These are phyloP conservation scores for Balaeniceps rex DNA, from an alignment of 2,113 vertebrate genomes.

Conservation along the genomic window DNA sequence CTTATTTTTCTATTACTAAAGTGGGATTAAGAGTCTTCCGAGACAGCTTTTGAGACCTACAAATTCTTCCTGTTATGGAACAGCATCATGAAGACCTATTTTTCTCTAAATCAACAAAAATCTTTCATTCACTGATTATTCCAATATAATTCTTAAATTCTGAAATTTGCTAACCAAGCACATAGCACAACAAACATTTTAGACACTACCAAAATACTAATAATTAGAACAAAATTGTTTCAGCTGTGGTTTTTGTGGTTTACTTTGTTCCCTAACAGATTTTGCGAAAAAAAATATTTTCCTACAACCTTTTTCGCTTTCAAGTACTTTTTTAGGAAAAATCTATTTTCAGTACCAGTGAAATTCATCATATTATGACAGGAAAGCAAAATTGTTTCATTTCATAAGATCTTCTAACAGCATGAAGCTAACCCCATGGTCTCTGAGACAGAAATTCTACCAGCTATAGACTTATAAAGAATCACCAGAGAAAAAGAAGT, in stretches of 20 bases:
- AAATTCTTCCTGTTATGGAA: background rate
- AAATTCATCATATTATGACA: constrained; percentile 55
- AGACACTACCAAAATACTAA: background rate
- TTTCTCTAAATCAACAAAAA: background rate
- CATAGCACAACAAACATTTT: background rate
- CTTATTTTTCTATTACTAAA: background rate
- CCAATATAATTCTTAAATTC: background rate
- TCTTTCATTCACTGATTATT: background rate
- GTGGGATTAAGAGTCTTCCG: background rate
- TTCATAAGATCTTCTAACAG: constrained; percentile 27
- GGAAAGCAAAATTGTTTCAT: constrained; percentile 65
- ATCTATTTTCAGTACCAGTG: constrained; percentile 3
- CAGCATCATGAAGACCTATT: background rate
- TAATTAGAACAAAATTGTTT: background rate
- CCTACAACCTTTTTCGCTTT: background rate
- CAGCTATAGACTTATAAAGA: constrained; percentile 31
- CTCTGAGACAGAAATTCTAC: constrained; percentile 53
- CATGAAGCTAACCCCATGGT: constrained; percentile 36
- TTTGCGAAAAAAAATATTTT: background rate
- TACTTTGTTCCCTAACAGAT: background rate
- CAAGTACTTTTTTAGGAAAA: background rate
- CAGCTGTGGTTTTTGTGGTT: background rate
- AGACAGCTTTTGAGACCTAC: background rate
- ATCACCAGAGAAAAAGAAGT: constrained; percentile 43
- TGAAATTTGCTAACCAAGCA: background rate